Percentiles rank a stretch among this genome's conserved stretches.
These are phyloP conservation scores for Polypedilum vanderplanki DNA, from an alignment of 1,140 invertebrate genomes.

Conservation along the genomic window DNA sequence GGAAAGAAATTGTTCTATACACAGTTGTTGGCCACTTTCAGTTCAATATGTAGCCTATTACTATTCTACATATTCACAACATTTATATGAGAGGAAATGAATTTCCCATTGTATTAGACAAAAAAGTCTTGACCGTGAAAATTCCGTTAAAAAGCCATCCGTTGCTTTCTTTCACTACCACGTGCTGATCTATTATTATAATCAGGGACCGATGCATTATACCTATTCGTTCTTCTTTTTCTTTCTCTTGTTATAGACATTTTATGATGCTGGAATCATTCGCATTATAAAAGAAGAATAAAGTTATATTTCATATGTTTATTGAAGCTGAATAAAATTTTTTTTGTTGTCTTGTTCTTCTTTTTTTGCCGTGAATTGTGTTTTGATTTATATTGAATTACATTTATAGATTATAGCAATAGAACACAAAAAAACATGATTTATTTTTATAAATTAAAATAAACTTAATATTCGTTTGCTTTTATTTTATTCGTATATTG, in stretches of 20 bases:
- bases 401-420: not conserved
- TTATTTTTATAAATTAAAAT: not conserved
- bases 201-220: constrained; percentile 16
- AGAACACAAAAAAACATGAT: too few relatives aligned
- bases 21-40: constrained; percentile 9
- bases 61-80: not conserved
- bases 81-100: not conserved
- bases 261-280: constrained; percentile 2
- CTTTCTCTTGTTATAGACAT: not conserved
- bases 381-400: not conserved
- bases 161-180: not conserved
- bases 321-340: constrained; percentile 12
- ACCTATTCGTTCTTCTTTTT: not conserved
- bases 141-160: constrained; percentile 28
- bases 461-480: too few relatives aligned
- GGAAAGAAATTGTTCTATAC: not conserved
- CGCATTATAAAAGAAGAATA: not conserved
- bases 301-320: constrained; percentile 14
- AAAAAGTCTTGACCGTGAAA: constrained; percentile 28
- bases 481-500: too few relatives aligned
- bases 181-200: constrained; percentile 24
- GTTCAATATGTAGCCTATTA: not conserved
- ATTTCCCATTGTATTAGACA: not conserved
- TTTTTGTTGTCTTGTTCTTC: not conserved
- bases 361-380: too few relatives aligned